A percentile compares a stretch with the other conserved stretches of the same genome.
phyloP scores from a whole-genome alignment of 2,113 vertebrate species.

The Nyctereutes procyonoides region DNA sequence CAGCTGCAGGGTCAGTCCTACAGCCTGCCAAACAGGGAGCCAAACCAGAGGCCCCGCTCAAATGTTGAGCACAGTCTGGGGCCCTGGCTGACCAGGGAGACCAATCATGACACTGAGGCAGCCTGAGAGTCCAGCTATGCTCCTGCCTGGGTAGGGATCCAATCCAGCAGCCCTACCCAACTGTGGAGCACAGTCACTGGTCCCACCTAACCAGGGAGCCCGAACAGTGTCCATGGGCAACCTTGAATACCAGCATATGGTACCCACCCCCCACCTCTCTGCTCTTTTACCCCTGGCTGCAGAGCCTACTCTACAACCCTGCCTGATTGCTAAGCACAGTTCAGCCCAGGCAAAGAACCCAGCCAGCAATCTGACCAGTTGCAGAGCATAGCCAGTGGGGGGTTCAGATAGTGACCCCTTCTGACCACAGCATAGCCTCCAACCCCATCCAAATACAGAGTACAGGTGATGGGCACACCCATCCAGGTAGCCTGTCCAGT shows the following conservation, averaged over 20 bases:
- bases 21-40: background rate
- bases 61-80: background rate
- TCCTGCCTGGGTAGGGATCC: background rate
- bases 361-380: background rate
- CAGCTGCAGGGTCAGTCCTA: background rate
- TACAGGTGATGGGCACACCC: background rate
- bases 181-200: background rate
- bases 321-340: background rate
- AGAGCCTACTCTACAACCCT: background rate
- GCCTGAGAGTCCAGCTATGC: background rate
- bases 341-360: background rate
- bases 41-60: background rate
- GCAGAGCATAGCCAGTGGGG: background rate
- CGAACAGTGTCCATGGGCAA: background rate
- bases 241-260: background rate
- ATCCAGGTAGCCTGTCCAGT: background rate
- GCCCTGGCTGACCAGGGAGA: background rate
- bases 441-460: background rate
- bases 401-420: background rate
- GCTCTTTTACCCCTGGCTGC: background rate
- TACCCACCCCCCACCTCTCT: no score
- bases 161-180: background rate
- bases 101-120: background rate
- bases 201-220: background rate
- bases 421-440: background rate